phyloP scores from a whole-genome alignment of 2,113 vertebrate species.

The Xenopus borealis region DNA sequence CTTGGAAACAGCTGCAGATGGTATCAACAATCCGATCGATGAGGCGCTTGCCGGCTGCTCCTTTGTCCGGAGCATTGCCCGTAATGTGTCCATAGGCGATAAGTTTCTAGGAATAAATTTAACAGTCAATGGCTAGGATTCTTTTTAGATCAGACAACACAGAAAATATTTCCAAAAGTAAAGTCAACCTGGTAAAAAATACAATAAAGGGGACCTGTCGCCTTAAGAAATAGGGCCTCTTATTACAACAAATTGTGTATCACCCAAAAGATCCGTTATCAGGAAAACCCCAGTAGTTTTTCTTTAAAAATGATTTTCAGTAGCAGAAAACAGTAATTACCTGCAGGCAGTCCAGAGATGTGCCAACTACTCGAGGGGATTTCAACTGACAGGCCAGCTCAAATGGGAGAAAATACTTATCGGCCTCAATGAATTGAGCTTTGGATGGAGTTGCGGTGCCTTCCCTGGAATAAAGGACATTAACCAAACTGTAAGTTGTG shows the following conservation, averaged over 20 bases:
- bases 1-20: slow-evolving; percentile 93
- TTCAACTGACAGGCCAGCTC: slow-evolving; percentile 96
- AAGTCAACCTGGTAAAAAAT: too few species aligned
- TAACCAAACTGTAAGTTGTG: too few species aligned
- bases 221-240: too few species aligned
- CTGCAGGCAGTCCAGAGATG: slow-evolving; percentile 94
- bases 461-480: slow-evolving; percentile 64
- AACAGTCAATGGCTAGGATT: too few species aligned
- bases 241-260: too few species aligned
- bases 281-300: too few species aligned
- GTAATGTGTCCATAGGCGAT: slow-evolving; percentile 97
- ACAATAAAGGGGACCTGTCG: too few species aligned
- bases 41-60: slow-evolving; percentile 82
- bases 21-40: slow-evolving; percentile 94
- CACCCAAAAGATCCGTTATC: too few species aligned
- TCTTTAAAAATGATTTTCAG: too few species aligned
- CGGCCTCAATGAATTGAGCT: slow-evolving; percentile 95
- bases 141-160: too few species aligned
- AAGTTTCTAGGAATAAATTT: slow-evolving; percentile 74
- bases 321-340: slow-evolving; percentile 53
- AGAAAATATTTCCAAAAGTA: too few species aligned
- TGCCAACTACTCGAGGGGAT: slow-evolving; percentile 92
- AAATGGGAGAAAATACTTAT: slow-evolving; percentile 94
- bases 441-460: slow-evolving; percentile 78
- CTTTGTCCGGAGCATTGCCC: slow-evolving; percentile 87